Evolutionary conservation across 2,888 invertebrate genomes (phyloP).

Genomic region (Drosophila rellima): DNA sequence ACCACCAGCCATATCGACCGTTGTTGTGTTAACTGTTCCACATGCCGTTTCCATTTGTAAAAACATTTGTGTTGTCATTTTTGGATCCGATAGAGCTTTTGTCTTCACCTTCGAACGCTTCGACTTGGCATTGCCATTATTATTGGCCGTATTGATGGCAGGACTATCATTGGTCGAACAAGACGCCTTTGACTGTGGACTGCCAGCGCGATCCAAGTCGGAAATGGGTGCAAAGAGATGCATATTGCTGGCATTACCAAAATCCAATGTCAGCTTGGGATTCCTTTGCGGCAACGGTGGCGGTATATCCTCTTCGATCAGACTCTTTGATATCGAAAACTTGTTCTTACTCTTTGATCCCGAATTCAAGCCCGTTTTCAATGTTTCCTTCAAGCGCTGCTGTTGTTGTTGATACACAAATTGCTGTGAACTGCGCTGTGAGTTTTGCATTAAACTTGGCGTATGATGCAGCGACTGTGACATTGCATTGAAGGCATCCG

Average conservation of each 20-base stretch:
- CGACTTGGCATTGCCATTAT: slow-evolving; percentile 41
- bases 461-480: slow-evolving; percentile 79
- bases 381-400: slow-evolving; percentile 76
- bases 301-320: slow-evolving; percentile 84
- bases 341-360: slow-evolving; percentile 81
- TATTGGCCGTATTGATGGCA: slow-evolving; percentile 27
- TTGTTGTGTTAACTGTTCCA: slow-evolving; percentile 49
- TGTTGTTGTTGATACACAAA: slow-evolving; percentile 69
- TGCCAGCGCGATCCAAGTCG: slow-evolving; percentile 84
- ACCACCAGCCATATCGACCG: slow-evolving; percentile 15
- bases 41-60: slow-evolving; percentile 84
- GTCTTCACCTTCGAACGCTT: slow-evolving; percentile 84
- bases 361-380: slow-evolving; percentile 72
- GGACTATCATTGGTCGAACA: slow-evolving; percentile 5
- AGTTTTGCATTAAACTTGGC: slow-evolving; percentile 59
- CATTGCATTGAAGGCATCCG: slow-evolving; percentile 67
- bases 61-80: slow-evolving; percentile 86
- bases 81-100: slow-evolving; percentile 86
- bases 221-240: slow-evolving; percentile 81
- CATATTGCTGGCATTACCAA: slow-evolving; percentile 55
- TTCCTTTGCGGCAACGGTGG: slow-evolving; percentile 87
- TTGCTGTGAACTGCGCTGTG: slow-evolving; percentile 60
- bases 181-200: slow-evolving; percentile 49
- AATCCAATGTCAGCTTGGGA: slow-evolving; percentile 80
- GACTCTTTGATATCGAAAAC: slow-evolving; percentile 81